Evolutionary conservation across 35 echinoderm and acorn worm genomes (phyloP).

Genomic region (Patiria miniata): DNA sequence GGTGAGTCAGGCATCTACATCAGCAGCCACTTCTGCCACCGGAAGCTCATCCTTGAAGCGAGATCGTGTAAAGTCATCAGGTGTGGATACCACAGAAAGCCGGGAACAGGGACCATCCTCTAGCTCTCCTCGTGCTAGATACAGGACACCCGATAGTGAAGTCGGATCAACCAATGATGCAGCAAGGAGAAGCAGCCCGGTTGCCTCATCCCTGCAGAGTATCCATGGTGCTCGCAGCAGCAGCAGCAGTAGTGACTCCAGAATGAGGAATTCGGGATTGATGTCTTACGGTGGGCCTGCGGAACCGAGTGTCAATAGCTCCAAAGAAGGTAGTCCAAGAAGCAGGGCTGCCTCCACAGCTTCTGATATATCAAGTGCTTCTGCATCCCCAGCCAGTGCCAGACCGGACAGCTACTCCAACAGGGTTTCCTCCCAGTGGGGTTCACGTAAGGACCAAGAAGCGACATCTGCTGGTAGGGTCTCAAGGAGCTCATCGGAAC

Average conservation of each 20-base stretch:
- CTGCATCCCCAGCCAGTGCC: slow-evolving; percentile 22
- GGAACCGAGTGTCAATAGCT: slow-evolving; percentile 30
- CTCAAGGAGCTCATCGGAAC: slow-evolving; percentile 16
- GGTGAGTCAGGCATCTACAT: slow-evolving; percentile 15
- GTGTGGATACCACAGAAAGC: slow-evolving; percentile 42
- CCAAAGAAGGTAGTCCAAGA: slow-evolving; percentile 38
- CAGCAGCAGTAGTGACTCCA: slow-evolving; percentile 5
- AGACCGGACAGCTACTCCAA: slow-evolving; percentile 68
- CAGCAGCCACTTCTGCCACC: too few species aligned
- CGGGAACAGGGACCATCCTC: slow-evolving; percentile 32
- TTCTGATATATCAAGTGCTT: slow-evolving; percentile 40
- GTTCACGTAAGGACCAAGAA: neutral
- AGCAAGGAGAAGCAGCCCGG: slow-evolving; percentile 46
- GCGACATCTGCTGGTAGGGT: slow-evolving; percentile 4
- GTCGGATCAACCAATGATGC: slow-evolving; percentile 66
- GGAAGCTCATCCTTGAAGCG: neutral
- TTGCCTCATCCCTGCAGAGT: slow-evolving; percentile 16
- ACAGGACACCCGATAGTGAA: slow-evolving; percentile 51
- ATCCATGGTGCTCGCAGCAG: slow-evolving; percentile 27
- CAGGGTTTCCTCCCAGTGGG: slow-evolving; percentile 41
- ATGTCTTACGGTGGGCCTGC: slow-evolving; percentile 20
- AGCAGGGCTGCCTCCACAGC: slow-evolving; percentile 28
- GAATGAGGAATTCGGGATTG: slow-evolving; percentile 14
- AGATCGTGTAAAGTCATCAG: neutral
- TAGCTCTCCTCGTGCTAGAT: neutral